Evolutionary conservation across 2,113 vertebrate species (phyloP).

Genomic region (Bos javanicus): DNA sequence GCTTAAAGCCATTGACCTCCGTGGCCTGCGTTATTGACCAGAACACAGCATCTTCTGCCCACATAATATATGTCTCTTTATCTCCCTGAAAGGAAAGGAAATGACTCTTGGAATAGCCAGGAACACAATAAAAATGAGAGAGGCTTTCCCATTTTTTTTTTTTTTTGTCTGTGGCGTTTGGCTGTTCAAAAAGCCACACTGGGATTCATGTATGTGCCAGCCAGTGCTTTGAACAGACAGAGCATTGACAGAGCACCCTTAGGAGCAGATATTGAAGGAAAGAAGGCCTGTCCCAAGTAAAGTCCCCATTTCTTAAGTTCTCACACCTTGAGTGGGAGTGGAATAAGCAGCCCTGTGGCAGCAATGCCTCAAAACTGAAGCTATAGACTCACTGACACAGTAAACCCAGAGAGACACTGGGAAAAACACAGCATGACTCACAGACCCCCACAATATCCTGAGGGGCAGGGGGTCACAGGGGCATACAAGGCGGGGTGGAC

Average conservation of each 20-base stretch:
- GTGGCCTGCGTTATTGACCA: conserved; percentile 81
- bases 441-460: not conserved
- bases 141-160: conserved; percentile 35
- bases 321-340: not conserved
- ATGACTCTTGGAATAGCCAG: conserved; percentile 76
- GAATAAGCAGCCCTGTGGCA: not conserved
- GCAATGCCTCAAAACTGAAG: not conserved
- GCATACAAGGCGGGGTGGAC: not conserved
- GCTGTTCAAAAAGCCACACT: conserved; percentile 55
- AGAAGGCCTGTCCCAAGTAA: conserved; percentile 9
- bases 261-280: not conserved
- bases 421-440: not conserved
- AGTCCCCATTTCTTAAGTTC: not conserved
- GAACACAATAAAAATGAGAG: conserved; percentile 77
- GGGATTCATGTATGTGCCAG: not conserved
- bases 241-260: not conserved
- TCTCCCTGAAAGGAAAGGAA: conserved; percentile 77
- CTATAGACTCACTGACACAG: not conserved
- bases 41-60: conserved; percentile 77
- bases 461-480: not conserved
- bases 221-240: conserved; percentile 38
- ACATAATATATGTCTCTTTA: conserved; percentile 76
- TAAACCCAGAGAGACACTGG: not conserved
- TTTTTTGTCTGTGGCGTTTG: not conserved
- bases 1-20: conserved; percentile 80